A percentile compares a stretch with the other conserved stretches of the same genome.
Conservation (phyloP, 2,797 vertebrate genomes). For the Syngnathus acus region DNA sequence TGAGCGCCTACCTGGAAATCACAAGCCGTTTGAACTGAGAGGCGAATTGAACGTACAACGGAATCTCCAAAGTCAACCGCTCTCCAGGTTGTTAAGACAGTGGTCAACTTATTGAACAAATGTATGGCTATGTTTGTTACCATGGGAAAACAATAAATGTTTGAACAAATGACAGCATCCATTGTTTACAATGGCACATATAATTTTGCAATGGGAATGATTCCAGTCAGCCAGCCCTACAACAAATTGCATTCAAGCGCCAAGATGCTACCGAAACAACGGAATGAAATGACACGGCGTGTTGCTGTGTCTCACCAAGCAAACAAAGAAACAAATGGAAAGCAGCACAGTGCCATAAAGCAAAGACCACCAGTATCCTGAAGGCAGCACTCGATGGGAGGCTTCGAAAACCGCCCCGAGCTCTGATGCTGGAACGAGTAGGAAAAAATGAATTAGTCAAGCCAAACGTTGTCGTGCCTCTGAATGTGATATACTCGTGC, state of each 20-base stretch:
- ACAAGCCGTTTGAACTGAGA: not conserved
- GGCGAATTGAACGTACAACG: not conserved
- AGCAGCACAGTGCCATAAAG: slow-evolving; percentile 72
- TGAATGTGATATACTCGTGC: not conserved
- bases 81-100: not conserved
- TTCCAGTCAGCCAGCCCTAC: not conserved
- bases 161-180: not conserved
- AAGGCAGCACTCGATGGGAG: slow-evolving; percentile 57
- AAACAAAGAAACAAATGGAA: slow-evolving; percentile 73
- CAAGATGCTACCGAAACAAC: not conserved
- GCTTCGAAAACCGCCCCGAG: slow-evolving; percentile 5
- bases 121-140: too few relatives aligned
- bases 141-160: not conserved
- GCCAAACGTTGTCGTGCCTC: not conserved
- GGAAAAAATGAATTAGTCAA: not conserved
- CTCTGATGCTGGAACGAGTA: slow-evolving; percentile 14
- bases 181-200: not conserved
- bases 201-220: not conserved
- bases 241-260: not conserved
- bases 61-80: not conserved
- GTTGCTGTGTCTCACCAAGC: slow-evolving; percentile 56
- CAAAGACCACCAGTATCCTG: slow-evolving; percentile 75
- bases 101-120: too few relatives aligned
- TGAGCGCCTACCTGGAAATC: slow-evolving; percentile 65
- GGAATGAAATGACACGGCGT: slow-evolving; percentile 1